Percentiles rank a stretch among this genome's conserved stretches.
Conservation (phyloP, 1,140 invertebrate genomes). For the Euborellia annulipes region DNA sequence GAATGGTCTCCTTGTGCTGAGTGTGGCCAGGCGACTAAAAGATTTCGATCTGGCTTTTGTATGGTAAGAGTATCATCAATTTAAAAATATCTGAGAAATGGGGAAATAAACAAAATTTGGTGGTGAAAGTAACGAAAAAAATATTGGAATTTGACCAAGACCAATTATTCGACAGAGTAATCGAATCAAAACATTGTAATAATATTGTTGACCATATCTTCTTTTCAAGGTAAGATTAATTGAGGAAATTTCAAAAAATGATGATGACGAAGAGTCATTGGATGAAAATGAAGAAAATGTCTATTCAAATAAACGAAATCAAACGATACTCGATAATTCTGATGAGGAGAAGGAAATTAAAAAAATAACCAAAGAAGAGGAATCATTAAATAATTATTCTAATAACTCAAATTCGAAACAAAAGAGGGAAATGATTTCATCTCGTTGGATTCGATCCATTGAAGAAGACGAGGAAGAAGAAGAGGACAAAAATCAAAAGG, state of each 20-base stretch:
- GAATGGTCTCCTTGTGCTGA: conserved; percentile 42
- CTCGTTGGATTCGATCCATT: not conserved
- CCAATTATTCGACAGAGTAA: too few species aligned
- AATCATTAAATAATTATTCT: not conserved
- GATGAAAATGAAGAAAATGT: not conserved
- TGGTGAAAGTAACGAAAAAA: too few species aligned
- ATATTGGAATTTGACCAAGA: too few species aligned
- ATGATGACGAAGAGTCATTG: not conserved
- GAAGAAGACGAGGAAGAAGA: too few species aligned
- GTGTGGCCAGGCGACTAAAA: conserved; percentile 37
- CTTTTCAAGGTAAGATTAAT: conserved; percentile 8
- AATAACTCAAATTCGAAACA: not conserved
- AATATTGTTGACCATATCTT: conserved; percentile 5
- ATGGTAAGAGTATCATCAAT: too few species aligned
- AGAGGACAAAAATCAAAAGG: too few species aligned
- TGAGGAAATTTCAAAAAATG: conserved; percentile 1
- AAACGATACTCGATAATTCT: conserved; percentile 4
- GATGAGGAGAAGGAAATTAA: not conserved
- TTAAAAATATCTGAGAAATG: too few species aligned
- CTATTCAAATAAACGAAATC: too few species aligned
- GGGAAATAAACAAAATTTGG: too few species aligned
- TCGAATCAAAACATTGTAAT: too few species aligned
- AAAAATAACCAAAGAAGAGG: conserved; percentile 1
- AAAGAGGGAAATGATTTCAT: not conserved
- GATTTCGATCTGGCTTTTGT: conserved; percentile 36